Evolutionary conservation across 2,113 vertebrate species (phyloP).

Genomic region (Leucopternis melanops): DNA sequence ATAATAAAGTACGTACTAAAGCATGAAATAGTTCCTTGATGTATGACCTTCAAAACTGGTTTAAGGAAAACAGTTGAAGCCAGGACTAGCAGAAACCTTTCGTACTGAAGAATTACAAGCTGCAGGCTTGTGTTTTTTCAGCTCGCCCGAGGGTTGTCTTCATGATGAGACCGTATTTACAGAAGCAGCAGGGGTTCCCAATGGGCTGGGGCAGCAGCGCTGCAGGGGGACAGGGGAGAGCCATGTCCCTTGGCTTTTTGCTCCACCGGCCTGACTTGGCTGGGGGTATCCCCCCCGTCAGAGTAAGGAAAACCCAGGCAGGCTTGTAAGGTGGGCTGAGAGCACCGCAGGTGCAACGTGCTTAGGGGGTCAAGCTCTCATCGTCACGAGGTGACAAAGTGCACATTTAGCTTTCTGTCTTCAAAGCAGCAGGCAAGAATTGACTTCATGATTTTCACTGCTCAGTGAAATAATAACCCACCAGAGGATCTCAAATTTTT

Average conservation of each 20-base stretch:
- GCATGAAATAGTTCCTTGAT: constrained; percentile 16
- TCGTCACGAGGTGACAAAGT: neutral
- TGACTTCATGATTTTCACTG: neutral
- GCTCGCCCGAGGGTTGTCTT: rapidly evolving
- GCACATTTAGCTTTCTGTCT: neutral
- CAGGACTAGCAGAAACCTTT: neutral
- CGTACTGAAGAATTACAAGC: neutral
- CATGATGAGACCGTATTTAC: neutral
- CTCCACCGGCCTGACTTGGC: rapidly evolving
- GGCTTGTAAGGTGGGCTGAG: neutral
- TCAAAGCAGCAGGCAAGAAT: neutral
- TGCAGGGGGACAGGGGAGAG: neutral
- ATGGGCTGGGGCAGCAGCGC: neutral
- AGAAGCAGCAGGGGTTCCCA: neutral
- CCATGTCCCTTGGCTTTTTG: neutral
- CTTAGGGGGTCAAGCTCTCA: neutral
- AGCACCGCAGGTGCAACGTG: neutral
- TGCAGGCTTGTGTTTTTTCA: neutral
- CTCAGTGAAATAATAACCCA: neutral
- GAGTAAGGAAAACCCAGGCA: neutral
- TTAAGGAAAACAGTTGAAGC: neutral
- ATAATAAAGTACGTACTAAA: neutral
- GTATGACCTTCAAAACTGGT: constrained; percentile 27
- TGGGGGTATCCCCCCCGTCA: neutral
- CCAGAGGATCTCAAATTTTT: neutral